Conservation (phyloP, 2,888 invertebrate genomes). For the Sussaba pulchella region DNA sequence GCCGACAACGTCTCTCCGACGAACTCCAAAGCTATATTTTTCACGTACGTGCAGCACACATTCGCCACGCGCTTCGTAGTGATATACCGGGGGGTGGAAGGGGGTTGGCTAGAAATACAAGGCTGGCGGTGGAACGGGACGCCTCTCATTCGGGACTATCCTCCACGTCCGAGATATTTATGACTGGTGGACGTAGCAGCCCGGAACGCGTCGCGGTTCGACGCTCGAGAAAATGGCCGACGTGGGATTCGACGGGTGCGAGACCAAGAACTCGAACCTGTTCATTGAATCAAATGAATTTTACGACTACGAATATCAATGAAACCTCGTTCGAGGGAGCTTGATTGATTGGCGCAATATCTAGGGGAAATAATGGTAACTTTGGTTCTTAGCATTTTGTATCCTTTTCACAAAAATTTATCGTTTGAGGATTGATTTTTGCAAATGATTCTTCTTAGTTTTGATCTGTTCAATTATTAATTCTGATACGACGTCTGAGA, state of each 20-base stretch:
- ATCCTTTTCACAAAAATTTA: too few relatives aligned
- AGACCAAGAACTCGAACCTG: neutral
- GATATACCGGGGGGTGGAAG: too few relatives aligned
- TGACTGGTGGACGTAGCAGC: constrained; percentile 36
- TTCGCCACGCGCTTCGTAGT: constrained; percentile 39
- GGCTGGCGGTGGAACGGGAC: constrained; percentile 29
- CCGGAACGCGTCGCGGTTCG: constrained; percentile 26
- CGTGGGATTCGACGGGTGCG: neutral
- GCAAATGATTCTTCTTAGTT: too few relatives aligned
- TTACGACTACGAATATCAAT: too few relatives aligned
- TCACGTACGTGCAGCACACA: constrained; percentile 41
- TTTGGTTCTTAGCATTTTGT: too few relatives aligned
- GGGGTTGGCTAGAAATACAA: constrained; percentile 27
- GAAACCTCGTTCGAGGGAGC: too few relatives aligned
- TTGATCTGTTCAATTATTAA: too few relatives aligned
- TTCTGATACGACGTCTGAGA: too few relatives aligned
- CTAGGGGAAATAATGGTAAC: too few relatives aligned
- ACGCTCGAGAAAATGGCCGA: constrained; percentile 32
- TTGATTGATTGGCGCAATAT: too few relatives aligned
- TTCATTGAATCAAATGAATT: constrained; percentile 53
- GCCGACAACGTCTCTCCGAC: too few relatives aligned
- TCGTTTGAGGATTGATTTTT: too few relatives aligned
- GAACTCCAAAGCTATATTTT: constrained; percentile 48
- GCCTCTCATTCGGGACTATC: constrained; percentile 57
- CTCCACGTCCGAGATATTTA: constrained; percentile 63